phyloP scores from a whole-genome alignment of 2,888 invertebrate species.

The Cryptophagus acutangulus region DNA sequence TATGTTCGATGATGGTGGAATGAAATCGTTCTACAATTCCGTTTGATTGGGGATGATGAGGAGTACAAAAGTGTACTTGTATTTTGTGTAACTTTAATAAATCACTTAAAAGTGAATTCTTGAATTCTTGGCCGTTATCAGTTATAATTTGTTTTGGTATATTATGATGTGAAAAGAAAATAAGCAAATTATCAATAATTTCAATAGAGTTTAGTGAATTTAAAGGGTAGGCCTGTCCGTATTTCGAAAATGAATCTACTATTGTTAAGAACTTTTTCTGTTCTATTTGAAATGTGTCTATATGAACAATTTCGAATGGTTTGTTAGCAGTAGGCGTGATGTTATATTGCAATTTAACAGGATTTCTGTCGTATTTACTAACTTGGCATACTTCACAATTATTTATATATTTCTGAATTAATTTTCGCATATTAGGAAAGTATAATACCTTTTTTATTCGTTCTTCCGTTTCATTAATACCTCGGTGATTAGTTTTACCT shows the following conservation, averaged over 20 bases:
- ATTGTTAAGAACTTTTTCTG: constrained; percentile 21
- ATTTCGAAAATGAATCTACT: constrained; percentile 25
- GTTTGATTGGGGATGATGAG: constrained; percentile 22
- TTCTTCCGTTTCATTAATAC: constrained; percentile 6
- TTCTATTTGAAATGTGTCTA: constrained; percentile 13
- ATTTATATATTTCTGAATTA: constrained; percentile 4
- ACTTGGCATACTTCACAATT: constrained; percentile 2
- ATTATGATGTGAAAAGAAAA: constrained; percentile 19
- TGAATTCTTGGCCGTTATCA: constrained; percentile 25
- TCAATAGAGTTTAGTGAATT: constrained; percentile 14
- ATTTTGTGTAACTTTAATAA: constrained; percentile 20
- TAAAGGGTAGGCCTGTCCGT: constrained; percentile 20
- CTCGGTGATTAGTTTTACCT: constrained; percentile 4
- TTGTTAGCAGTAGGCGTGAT: constrained; percentile 16
- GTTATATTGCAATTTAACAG: constrained; percentile 14
- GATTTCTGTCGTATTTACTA: constrained; percentile 21
- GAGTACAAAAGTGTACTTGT: constrained; percentile 20
- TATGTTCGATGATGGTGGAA: constrained; percentile 19
- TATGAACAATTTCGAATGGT: constrained; percentile 18
- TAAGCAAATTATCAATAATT: constrained; percentile 18
- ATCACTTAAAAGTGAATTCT: constrained; percentile 19
- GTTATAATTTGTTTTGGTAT: constrained; percentile 21
- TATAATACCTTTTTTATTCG: constrained; percentile 4
- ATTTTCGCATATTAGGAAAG: constrained; percentile 3
- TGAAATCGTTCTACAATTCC: constrained; percentile 20